Evolutionary conservation across 2,113 vertebrate species (phyloP).

Genomic region (Aix galericulata): DNA sequence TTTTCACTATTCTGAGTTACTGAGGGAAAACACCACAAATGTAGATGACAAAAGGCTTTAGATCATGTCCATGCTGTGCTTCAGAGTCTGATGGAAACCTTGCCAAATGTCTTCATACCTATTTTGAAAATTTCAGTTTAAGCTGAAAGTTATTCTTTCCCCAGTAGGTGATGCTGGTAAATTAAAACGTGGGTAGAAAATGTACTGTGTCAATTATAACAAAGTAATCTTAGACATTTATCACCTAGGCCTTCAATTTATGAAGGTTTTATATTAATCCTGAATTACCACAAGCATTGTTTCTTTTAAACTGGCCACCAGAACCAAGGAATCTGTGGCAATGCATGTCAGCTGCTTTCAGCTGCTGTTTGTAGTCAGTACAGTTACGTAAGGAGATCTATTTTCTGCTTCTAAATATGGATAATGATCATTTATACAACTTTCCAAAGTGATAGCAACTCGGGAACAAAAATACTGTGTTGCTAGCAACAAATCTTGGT

Average conservation of each 20-base stretch:
- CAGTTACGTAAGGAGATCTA: conserved; percentile 7
- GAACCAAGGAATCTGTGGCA: background rate
- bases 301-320: background rate
- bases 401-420: conserved; percentile 50
- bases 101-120: background rate
- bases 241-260: background rate
- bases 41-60: background rate
- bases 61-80: background rate
- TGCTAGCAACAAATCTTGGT: conserved; percentile 33
- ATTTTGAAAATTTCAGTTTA: background rate
- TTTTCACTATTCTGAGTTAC: background rate
- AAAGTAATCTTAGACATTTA: background rate
- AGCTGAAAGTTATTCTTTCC: background rate
- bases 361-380: background rate
- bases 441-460: conserved; percentile 41
- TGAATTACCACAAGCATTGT: background rate
- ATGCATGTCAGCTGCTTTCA: background rate
- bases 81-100: background rate
- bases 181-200: background rate
- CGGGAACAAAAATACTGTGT: conserved; percentile 10
- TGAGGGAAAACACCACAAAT: background rate
- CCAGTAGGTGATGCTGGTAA: background rate
- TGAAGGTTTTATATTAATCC: background rate
- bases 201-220: background rate
- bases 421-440: conserved; percentile 21